phyloP scores from a whole-genome alignment of 2,888 invertebrate species.

The Morpho helenor region DNA sequence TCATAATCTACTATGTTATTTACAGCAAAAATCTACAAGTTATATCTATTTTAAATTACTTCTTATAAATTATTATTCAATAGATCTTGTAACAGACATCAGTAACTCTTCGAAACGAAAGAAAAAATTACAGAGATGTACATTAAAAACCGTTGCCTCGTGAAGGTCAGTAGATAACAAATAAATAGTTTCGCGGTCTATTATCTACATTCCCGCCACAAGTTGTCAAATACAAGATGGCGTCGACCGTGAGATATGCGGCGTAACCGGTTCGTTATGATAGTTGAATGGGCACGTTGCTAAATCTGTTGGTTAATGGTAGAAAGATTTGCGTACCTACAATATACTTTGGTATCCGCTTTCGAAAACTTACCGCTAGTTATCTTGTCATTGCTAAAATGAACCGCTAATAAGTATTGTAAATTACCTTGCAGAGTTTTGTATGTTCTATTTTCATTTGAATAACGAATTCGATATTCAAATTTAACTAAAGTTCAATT shows the following conservation, averaged over 20 bases:
- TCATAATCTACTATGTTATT: too few relatives aligned
- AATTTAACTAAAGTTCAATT: too few relatives aligned
- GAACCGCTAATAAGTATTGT: background rate
- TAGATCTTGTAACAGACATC: too few relatives aligned
- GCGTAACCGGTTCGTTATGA: conserved; percentile 38
- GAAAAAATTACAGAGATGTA: background rate
- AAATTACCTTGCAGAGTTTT: too few relatives aligned
- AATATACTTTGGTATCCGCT: conserved; percentile 1
- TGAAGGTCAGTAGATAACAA: conserved; percentile 19
- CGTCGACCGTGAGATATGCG: conserved; percentile 46
- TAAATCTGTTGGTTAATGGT: conserved; percentile 17
- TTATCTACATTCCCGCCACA: conserved; percentile 17
- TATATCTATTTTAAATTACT: too few relatives aligned
- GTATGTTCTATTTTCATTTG: too few relatives aligned
- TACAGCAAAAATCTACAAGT: too few relatives aligned
- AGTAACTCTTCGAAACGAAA: too few relatives aligned
- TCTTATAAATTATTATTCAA: too few relatives aligned
- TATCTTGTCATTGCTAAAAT: background rate
- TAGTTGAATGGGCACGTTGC: conserved; percentile 42
- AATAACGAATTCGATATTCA: too few relatives aligned
- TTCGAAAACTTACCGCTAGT: background rate
- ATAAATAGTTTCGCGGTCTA: conserved; percentile 17
- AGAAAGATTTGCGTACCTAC: conserved; percentile 12
- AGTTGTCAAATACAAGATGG: conserved; percentile 21
- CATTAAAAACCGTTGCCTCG: conserved; percentile 13